Evolutionary conservation across 2,888 invertebrate genomes (phyloP).

Genomic region (Platynereis dumerilii): DNA sequence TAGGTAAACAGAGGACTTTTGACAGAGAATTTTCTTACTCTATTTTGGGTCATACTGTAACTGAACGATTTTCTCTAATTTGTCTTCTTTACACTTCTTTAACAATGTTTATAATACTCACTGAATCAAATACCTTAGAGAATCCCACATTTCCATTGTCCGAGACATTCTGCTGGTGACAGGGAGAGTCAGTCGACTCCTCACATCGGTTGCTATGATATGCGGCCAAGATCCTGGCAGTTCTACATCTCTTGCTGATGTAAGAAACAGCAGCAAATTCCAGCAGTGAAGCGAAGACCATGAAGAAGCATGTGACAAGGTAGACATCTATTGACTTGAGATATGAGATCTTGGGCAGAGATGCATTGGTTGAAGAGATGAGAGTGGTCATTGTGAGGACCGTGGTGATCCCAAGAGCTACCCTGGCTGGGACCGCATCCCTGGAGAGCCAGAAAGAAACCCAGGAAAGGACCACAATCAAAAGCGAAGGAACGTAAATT

Average conservation of each 20-base stretch:
- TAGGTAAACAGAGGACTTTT: too few species aligned
- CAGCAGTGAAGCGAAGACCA: slow-evolving; percentile 97
- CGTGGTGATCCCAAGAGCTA: slow-evolving; percentile 62
- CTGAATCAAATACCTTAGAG: too few species aligned
- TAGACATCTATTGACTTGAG: slow-evolving; percentile 83
- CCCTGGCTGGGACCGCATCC: slow-evolving; percentile 61
- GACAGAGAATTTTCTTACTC: too few species aligned
- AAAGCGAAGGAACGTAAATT: slow-evolving; percentile 67
- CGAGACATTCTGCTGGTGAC: too few species aligned
- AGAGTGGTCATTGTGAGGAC: slow-evolving; percentile 63
- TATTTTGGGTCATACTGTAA: too few species aligned
- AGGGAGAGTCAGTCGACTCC: too few species aligned
- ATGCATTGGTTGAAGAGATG: slow-evolving; percentile 61
- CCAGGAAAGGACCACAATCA: slow-evolving; percentile 70
- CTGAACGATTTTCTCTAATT: too few species aligned
- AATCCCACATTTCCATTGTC: too few species aligned
- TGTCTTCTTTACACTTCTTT: too few species aligned
- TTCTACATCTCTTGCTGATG: slow-evolving; percentile 70
- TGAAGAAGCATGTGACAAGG: slow-evolving; percentile 96
- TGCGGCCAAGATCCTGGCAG: too few species aligned
- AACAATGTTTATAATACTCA: not conserved
- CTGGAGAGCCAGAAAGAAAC: slow-evolving; percentile 71
- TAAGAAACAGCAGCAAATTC: slow-evolving; percentile 98
- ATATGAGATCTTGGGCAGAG: slow-evolving; percentile 60
- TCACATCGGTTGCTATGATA: too few species aligned